phyloP scores from a whole-genome alignment of 2,888 invertebrate genomes.

The Calameuta pallipes region DNA sequence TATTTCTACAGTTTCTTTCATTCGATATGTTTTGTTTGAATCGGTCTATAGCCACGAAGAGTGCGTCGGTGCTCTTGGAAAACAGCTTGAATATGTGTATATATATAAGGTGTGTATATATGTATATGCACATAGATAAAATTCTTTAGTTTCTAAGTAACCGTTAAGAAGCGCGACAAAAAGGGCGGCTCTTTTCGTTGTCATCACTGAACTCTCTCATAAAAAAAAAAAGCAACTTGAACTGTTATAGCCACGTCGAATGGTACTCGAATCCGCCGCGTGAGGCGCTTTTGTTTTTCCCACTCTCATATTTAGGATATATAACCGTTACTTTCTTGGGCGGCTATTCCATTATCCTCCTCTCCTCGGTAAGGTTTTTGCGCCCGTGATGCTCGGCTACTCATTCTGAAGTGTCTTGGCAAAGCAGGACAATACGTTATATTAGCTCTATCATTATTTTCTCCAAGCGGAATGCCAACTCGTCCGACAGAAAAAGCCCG shows the following conservation, averaged over 20 bases:
- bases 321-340: conserved; percentile 60
- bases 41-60: not conserved
- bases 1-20: not conserved
- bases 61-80: not conserved
- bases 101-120: no score
- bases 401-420: conserved; percentile 50
- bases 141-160: not conserved
- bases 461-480: conserved; percentile 44
- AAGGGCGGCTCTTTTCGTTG: not conserved
- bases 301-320: conserved; percentile 31
- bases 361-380: conserved; percentile 33
- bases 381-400: conserved; percentile 30
- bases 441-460: conserved; percentile 60
- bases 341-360: conserved; percentile 54
- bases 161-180: not conserved
- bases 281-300: not conserved
- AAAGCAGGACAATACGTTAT: conserved; percentile 58
- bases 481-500: conserved; percentile 42
- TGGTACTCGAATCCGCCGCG: not conserved
- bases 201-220: not conserved
- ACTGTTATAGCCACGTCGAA: not conserved
- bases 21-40: not conserved
- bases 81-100: no score
- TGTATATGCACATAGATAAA: not conserved
- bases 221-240: not conserved